Evolutionary conservation across 1,140 invertebrate genomes (phyloP), one percentile per base, ranked within the genome.

Genomic region (Polypedilum vanderplanki): DNA sequence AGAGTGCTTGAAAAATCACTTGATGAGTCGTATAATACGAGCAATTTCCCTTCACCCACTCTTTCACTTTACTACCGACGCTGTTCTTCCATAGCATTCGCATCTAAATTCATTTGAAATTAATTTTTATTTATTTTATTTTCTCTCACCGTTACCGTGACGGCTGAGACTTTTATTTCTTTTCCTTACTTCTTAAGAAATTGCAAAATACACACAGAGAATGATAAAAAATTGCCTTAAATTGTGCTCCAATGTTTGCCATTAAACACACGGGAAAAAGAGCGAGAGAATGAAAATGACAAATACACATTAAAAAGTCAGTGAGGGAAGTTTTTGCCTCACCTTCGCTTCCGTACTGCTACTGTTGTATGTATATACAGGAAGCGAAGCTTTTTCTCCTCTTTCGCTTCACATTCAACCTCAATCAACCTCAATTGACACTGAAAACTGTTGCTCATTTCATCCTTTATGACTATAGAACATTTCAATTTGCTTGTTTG

Each of bases 361-460:
- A 33, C 24, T 33, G 24, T 33, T 33, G 24, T 33, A n/a, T n/a
- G 24, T 33, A 33, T 33, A 33, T 33, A 33, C 24, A 46, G 41
- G 41, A 46, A 46, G 8, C 15, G 2, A 12, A 46, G 41, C 41
- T 46, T 9, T 46, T 46, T 46, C 41, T 46, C 41, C 41, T 12
- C 8, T 15, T 15, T 46, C 41, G 41, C 15, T 46, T 46, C 15
- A 46, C 41, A 46, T 46, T 46, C 41, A 46, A 46, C 41, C 41
- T 46, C 41, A 9, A 46, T 46, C 41, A 46, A 46, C 41, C 41
- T 46, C 41, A 46, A 46, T 46, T 15, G 41, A 46, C 41, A 46
- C 41, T 46, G 41, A 46, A 46, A 46, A 46, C 41, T 46, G 41
- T 46, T 46, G 41, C 41, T 46, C 41, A 46, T 46, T 46, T 46